Conservation (phyloP, 1,140 invertebrate genomes). For the Wiebesia pumilae region DNA sequence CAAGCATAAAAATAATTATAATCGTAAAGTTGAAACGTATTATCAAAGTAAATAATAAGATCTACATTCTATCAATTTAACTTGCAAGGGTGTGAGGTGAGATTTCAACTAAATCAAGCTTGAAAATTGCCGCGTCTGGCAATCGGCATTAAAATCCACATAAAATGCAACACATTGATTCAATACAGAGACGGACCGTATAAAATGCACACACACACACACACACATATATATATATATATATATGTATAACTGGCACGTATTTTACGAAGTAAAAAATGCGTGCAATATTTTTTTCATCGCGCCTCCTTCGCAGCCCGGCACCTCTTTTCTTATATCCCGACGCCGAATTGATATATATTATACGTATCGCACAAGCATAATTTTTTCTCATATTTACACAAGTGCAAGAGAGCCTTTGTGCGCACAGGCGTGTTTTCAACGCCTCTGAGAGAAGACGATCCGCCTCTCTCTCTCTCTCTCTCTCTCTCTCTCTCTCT, state of each 20-base stretch:
- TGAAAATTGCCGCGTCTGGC: slow-evolving; percentile 3
- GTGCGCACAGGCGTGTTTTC: slow-evolving; percentile 3
- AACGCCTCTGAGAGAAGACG: slow-evolving; percentile 19
- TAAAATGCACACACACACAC: slow-evolving; percentile 10
- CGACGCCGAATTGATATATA: slow-evolving; percentile 41
- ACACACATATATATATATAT: too few species aligned
- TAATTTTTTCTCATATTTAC: slow-evolving; percentile 47
- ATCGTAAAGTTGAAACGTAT: not conserved
- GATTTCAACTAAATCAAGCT: slow-evolving; percentile 10
- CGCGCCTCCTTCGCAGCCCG: not conserved
- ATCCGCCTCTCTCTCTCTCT: too few species aligned
- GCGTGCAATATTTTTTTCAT: slow-evolving; percentile 23
- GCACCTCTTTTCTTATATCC: too few species aligned
- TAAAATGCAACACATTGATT: not conserved
- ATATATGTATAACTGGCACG: not conserved
- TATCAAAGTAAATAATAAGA: not conserved
- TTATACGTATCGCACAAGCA: slow-evolving; percentile 15
- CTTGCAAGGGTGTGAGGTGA: not conserved
- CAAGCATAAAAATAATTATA: not conserved
- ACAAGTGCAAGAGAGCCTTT: slow-evolving; percentile 14
- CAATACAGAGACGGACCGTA: not conserved
- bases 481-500: not conserved
- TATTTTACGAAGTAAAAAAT: not conserved
- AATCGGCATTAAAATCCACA: slow-evolving; percentile 17
- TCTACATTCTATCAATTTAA: slow-evolving; percentile 7